Evolutionary conservation across 2,113 vertebrate species (phyloP).

Genomic region (Steatornis caripensis): DNA sequence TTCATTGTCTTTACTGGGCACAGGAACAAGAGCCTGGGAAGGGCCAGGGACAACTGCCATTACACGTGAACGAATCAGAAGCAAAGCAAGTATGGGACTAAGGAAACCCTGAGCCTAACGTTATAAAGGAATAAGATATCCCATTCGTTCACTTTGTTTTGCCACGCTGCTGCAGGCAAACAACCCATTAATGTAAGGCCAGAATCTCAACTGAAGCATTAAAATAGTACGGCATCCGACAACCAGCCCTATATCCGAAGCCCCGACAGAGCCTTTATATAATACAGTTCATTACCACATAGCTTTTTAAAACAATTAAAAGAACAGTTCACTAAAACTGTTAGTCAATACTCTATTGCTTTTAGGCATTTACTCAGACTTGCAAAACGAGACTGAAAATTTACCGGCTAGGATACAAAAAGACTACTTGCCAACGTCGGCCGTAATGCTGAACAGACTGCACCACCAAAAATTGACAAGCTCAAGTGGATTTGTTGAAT

Average conservation of each 20-base stretch:
- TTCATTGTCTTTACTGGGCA: not conserved
- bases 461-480: not conserved
- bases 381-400: not conserved
- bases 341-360: not conserved
- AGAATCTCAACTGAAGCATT: not conserved
- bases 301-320: not conserved
- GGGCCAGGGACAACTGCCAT: not conserved
- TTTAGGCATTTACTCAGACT: not conserved
- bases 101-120: not conserved
- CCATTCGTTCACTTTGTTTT: not conserved
- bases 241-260: not conserved
- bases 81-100: not conserved
- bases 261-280: not conserved
- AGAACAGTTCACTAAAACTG: not conserved
- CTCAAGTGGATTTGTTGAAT: not conserved
- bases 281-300: not conserved
- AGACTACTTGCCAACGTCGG: rapidly evolving
- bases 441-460: not conserved
- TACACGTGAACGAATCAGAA: not conserved
- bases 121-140: not conserved
- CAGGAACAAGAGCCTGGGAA: not conserved
- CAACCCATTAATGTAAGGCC: not conserved
- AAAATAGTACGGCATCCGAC: rapidly evolving
- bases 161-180: not conserved
- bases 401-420: not conserved